A percentile compares a stretch with the other conserved stretches of the same genome.
These are phyloP conservation scores for Sturmia bella DNA, from an alignment of 2,888 invertebrate genomes.

Conservation along the genomic window DNA sequence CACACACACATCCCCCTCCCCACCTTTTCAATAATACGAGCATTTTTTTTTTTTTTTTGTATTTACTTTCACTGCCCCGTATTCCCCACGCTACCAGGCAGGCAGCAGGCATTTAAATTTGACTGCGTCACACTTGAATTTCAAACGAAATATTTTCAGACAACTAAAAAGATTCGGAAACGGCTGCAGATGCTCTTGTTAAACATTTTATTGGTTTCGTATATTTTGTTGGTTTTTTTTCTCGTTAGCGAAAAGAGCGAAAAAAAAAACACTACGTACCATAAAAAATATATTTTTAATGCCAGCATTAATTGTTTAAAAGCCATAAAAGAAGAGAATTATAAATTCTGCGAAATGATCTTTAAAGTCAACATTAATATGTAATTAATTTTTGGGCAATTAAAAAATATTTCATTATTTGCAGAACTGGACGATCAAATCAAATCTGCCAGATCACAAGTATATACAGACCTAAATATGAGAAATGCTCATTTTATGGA, in stretches of 20 bases:
- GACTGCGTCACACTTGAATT: slow-evolving; percentile 59
- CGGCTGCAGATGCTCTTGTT: neutral
- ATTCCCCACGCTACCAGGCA: slow-evolving; percentile 20
- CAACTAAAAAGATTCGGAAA: slow-evolving; percentile 2
- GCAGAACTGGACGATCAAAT: neutral
- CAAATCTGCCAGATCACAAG: neutral
- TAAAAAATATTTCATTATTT: neutral
- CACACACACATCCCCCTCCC: neutral
- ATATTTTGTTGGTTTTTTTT: neutral
- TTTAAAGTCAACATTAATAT: slow-evolving; percentile 55
- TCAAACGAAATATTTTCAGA: slow-evolving; percentile 11
- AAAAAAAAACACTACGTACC: slow-evolving; percentile 23
- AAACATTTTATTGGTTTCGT: slow-evolving; percentile 10
- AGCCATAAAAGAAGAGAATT: slow-evolving; percentile 20
- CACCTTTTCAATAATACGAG: neutral
- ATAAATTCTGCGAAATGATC: slow-evolving; percentile 45
- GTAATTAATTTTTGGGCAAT: slow-evolving; percentile 20
- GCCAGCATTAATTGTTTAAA: slow-evolving; percentile 29
- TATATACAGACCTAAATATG: no score
- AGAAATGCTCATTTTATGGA: no score
- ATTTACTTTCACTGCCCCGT: slow-evolving; percentile 8
- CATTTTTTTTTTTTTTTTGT: neutral
- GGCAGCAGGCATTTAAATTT: slow-evolving; percentile 45
- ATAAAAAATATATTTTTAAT: slow-evolving; percentile 13
- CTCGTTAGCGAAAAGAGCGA: neutral